Conservation (phyloP, 1,140 invertebrate species). For the Limonius californicus region DNA sequence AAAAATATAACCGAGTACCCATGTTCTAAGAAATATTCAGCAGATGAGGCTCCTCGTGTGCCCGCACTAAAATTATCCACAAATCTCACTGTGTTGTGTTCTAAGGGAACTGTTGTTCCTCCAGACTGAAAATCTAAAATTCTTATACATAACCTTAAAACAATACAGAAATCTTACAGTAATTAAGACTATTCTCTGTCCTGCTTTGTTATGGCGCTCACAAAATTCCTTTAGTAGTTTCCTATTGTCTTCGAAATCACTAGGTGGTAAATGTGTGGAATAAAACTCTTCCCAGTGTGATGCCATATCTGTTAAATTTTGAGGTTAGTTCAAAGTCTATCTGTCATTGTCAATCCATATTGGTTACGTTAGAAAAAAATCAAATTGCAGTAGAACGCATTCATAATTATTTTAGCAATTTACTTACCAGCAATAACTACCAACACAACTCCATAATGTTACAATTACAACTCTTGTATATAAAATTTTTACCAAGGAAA, state of each 20-base stretch:
- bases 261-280: conserved; percentile 66
- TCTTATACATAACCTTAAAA: conserved; percentile 18
- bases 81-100: conserved; percentile 94
- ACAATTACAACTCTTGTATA: background rate
- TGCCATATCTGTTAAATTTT: conserved; percentile 45
- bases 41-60: conserved; percentile 86
- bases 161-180: conserved; percentile 58
- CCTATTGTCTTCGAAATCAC: conserved; percentile 68
- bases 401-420: too few species aligned
- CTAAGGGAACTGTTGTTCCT: conserved; percentile 93
- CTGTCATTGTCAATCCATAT: background rate
- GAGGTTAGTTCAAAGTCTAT: background rate
- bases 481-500: too few species aligned
- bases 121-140: conserved; percentile 68
- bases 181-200: conserved; percentile 68
- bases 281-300: conserved; percentile 78
- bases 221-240: conserved; percentile 68
- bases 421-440: too few species aligned
- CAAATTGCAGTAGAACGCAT: too few species aligned
- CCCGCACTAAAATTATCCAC: conserved; percentile 99
- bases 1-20: conserved; percentile 79
- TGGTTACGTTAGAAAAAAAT: background rate
- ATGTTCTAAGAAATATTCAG: conserved; percentile 90
- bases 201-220: conserved; percentile 57
- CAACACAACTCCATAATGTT: background rate